These are phyloP conservation scores for Chrysocyon brachyurus DNA, from an alignment of 2,797 vertebrate species.

Conservation along the genomic window DNA sequence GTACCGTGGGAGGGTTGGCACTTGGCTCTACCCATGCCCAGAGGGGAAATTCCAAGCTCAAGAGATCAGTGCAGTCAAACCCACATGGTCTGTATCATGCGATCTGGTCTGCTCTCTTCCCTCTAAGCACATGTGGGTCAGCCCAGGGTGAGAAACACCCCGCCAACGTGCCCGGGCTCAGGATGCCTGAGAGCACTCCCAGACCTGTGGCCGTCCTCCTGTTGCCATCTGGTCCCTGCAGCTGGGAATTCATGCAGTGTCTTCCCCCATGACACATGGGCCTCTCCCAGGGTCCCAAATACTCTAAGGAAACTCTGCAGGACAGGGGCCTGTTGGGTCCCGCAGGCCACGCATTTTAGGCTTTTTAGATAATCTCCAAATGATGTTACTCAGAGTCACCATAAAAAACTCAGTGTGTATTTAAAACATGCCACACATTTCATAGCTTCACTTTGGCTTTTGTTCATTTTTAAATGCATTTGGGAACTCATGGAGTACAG, in stretches of 20 bases:
- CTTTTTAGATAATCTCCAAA: neutral
- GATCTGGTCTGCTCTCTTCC: neutral
- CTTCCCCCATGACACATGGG: neutral
- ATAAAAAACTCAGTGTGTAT: neutral
- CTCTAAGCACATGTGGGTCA: constrained; percentile 30
- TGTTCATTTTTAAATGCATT: constrained; percentile 41
- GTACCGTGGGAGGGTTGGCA: constrained; percentile 33
- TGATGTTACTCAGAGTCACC: neutral
- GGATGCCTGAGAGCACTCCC: neutral
- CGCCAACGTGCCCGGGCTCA: neutral
- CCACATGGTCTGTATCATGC: neutral
- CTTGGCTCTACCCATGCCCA: constrained; percentile 13
- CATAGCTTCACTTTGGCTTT: constrained; percentile 22
- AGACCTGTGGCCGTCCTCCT: neutral
- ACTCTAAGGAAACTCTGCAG: too few relatives aligned
- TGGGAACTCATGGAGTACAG: neutral
- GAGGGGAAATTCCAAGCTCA: constrained; percentile 43
- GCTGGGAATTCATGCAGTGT: neutral
- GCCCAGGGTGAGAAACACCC: neutral
- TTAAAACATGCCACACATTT: neutral
- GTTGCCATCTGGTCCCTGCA: neutral
- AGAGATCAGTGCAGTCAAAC: neutral
- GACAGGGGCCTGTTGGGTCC: neutral
- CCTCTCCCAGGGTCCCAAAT: neutral
- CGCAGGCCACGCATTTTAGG: fast-evolving